Base-by-base conservation (phyloP, 1,140 invertebrate genomes). In the Holotrichia oblita region DNA sequence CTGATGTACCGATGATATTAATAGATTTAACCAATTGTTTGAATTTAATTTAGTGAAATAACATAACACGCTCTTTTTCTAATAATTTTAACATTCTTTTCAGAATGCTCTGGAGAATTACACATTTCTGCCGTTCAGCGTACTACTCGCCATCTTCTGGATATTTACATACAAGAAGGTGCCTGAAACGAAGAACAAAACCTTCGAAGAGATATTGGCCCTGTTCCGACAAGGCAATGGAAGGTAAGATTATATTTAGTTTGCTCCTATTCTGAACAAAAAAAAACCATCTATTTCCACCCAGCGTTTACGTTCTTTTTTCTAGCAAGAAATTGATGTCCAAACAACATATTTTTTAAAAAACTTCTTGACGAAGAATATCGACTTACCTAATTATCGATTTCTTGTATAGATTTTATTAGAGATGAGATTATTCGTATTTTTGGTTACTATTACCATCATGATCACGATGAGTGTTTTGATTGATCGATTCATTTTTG, bases 141-240 rank as follows among this genome's bases (percentile, higher is more conserved):
- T 93, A 87, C 94, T 98, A 87, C 92, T 99, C 89, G 95, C 95
- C 81, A 92, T 97, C 87, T 99, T 98, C 91, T 97, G 96, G 95
- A 94, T 97, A 88, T 99, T 98, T 91, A 98, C 97, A 73, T 98
- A 98, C 89, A 96, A 96, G 89, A 96, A 96, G 91, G 97, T 99
- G 86, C 98, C 98, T 85, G 98, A 99, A 92, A 99, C 98, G 80
- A 99, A 99, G 90, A 98, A 98, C 89, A 98, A 97, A 90, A 98
- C 97, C 80, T 98, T 98, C 87, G 97, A 99, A 90, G 97, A 99
- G 88, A 98, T 99, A 86, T 90, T 96, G 85, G 94, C 95, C 81
- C 89, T 97, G 83, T 98, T 98, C 91, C 92, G 94, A 84, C 93
- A 94, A 87, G 93, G 92, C 84, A 94, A 95, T 87, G 94, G 93